phyloP scores from a whole-genome alignment of 2,113 vertebrate species.

The Nesogale talazaci region DNA sequence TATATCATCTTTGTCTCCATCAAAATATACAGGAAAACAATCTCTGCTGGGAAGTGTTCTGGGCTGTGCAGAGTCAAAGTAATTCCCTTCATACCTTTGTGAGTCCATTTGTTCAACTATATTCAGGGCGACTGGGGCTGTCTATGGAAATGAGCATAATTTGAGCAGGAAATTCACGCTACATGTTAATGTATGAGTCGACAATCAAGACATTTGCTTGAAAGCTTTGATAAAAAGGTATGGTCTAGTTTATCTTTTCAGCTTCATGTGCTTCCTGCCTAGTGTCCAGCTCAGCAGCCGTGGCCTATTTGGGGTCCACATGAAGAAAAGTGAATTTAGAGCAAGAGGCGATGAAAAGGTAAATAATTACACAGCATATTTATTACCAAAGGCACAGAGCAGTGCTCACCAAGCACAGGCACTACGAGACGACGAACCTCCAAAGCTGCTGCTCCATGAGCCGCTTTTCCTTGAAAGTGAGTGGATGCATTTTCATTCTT shows the following conservation, averaged over 20 bases:
- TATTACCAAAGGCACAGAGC: background rate
- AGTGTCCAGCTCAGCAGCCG: background rate
- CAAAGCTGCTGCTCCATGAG: background rate
- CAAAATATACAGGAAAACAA: background rate
- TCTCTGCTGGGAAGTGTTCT: background rate
- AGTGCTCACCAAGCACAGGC: background rate
- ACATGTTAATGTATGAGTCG: background rate
- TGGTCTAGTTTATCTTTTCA: background rate
- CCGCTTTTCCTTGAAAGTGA: constrained; percentile 17
- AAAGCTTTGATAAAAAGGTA: background rate
- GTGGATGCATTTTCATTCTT: constrained; percentile 56
- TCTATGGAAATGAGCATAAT: background rate
- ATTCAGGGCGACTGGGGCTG: background rate
- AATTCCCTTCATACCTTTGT: background rate
- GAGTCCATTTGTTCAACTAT: background rate
- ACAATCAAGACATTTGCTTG: background rate
- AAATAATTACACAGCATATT: background rate
- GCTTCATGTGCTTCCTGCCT: background rate
- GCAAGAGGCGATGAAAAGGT: background rate
- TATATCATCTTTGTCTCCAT: background rate
- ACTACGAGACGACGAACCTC: constrained; percentile 36
- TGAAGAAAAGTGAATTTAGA: constrained; percentile 31
- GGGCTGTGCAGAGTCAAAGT: background rate
- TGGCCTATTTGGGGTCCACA: background rate
- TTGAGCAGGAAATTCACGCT: background rate